Conservation (phyloP, 2,888 invertebrate species). For the Bugulina stolonifera region DNA sequence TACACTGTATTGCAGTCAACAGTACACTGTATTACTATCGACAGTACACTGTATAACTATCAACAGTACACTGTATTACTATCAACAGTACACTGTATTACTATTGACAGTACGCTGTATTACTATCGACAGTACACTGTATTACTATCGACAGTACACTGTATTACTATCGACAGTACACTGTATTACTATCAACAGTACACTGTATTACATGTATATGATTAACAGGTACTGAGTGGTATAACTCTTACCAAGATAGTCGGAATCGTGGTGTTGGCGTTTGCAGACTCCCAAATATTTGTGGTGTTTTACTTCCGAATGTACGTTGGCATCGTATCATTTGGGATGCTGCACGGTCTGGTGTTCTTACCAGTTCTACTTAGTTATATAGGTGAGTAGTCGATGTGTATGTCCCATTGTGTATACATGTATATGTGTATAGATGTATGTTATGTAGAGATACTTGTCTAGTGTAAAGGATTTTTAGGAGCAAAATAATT, state of each 20-base stretch:
- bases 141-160: background rate
- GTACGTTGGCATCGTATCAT: conserved; percentile 93
- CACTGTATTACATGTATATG: background rate
- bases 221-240: conserved; percentile 76
- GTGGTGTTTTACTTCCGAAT: conserved; percentile 88
- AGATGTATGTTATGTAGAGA: too few relatives aligned
- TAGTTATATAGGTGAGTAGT: conserved; percentile 74
- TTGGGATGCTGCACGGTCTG: conserved; percentile 93
- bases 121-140: background rate
- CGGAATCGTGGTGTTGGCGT: conserved; percentile 90
- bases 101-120: background rate
- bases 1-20: conserved; percentile 31
- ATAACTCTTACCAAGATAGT: conserved; percentile 97
- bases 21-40: background rate
- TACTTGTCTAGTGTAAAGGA: too few relatives aligned
- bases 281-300: conserved; percentile 96
- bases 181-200: background rate
- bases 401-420: too few relatives aligned
- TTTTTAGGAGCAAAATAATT: too few relatives aligned
- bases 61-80: background rate
- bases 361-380: conserved; percentile 94
- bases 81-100: background rate
- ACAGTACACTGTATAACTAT: background rate
- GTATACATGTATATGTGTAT: too few relatives aligned
- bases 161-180: background rate